Base-by-base conservation (phyloP, 2,888 invertebrate genomes). In the Calephelis perditalis region DNA sequence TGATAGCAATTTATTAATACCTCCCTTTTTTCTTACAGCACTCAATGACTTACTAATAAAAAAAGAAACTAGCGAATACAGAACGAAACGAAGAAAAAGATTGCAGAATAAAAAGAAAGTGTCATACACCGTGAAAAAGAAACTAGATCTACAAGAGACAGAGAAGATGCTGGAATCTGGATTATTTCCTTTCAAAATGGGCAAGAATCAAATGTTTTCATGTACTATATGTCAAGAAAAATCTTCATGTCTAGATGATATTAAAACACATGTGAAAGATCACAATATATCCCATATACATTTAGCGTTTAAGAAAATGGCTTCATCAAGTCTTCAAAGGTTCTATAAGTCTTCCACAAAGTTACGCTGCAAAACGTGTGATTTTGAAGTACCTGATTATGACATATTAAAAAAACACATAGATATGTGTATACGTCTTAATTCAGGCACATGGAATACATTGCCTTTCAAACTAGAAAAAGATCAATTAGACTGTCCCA, bases 381-480 rank as follows among this genome's bases (percentile, higher is more conserved):
- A 81, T 0, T 72, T 73, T 0, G 86, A 87, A 7, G 70, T 88
- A 0, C 58, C 68, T 0, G 75, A 78, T 2, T 90, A 76, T 56
- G 79, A 80, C 0, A 78, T 81, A 11, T 46, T 90, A 0, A 80
- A 74, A 44, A 62, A 71, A 0, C 90, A 90, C 3, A 68, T 86
- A 0, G 79, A 79, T 3, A 75, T 77, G 5, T 90, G 90, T 35
- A 76, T 74, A 0, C 64, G 78, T 12, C 49, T 79, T 0, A 82
- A 79, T 56, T 64, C 65, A 0, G 70, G 61, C 3, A 59, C 62
- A 10, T 86, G 84, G 81, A 85, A 81, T 40, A 81, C 81, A 5
- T 61, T 90, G 1, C 90, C 90, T 0, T 90, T 89, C 45, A 88
- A 87, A 66, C 61, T 90, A 0, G 88, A 89, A 35, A 90, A 90